Percentiles rank a stretch among this genome's conserved stretches.
phyloP scores from a whole-genome alignment of 2,888 invertebrate genomes.

The Polydrusus pterygomalis region DNA sequence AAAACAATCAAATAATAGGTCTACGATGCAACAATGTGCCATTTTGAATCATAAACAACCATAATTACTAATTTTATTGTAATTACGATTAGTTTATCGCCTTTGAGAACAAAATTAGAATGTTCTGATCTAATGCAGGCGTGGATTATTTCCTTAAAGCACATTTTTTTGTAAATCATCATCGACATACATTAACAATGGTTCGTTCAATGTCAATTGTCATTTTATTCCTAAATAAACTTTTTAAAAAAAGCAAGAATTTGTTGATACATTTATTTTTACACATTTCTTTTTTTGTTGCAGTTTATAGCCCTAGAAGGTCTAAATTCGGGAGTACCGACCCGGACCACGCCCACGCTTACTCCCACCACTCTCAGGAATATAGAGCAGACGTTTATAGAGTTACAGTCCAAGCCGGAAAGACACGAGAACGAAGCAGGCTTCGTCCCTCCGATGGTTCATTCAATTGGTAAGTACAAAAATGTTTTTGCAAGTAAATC shows the following conservation, averaged over 20 bases:
- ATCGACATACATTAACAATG: too few species aligned
- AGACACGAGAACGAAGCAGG: conserved; percentile 90
- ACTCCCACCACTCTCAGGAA: conserved; percentile 94
- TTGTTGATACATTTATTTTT: neutral
- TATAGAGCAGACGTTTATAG: conserved; percentile 94
- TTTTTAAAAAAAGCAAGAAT: neutral
- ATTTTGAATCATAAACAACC: conserved; percentile 4
- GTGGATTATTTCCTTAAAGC: neutral
- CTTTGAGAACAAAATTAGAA: conserved; percentile 10
- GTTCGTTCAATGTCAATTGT: neutral
- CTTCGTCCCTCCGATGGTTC: conserved; percentile 89
- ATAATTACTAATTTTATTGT: neutral
- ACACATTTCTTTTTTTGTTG: conserved; percentile 69
- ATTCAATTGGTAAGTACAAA: conserved; percentile 68
- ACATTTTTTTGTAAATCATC: too few species aligned
- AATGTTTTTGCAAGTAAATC: too few species aligned
- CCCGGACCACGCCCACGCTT: conserved; percentile 93
- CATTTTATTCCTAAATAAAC: neutral
- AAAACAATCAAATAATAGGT: neutral
- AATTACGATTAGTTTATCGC: neutral
- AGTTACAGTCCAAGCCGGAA: conserved; percentile 85
- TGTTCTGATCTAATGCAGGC: conserved; percentile 3
- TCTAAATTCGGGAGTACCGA: conserved; percentile 91
- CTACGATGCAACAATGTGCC: neutral
- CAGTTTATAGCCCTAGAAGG: conserved; percentile 91